Base-by-base conservation (phyloP, 2,113 vertebrate genomes). In the Nothoprocta perdicaria region DNA sequence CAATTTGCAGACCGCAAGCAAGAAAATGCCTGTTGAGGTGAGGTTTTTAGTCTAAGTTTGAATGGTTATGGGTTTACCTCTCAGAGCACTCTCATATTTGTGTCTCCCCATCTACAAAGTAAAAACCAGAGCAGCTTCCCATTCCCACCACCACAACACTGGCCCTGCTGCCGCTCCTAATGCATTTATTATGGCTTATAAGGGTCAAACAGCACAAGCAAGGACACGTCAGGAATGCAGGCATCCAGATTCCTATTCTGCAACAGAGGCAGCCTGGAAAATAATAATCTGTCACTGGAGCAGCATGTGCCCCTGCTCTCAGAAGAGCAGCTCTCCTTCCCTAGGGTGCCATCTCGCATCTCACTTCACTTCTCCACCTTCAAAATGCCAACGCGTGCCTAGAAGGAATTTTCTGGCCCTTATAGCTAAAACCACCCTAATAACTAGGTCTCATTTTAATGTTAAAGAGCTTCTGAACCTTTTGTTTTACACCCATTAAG, bases 281-380 rank as follows among this genome's bases (percentile, higher is more conserved):
- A 86, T 7, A 4, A 8, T 0, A 1, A 5, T 5, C 1, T 5
- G 1, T 12, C 6, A 1, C 50, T 0, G 9, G 33, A 50, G 69
- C 41, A 57, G 50, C 60, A 14, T 0, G 5, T 17, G 14, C 2
- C 38, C 57, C 65, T 86, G 67, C 63, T 66, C 62, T 58, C 57
- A n/a, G 23, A 65, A 40, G 1, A 46, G 14, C 18, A 14, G 50
- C 61, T 67, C 48, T 69, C 33, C 29, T 18, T 66, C 27, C 66
- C 62, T 1, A 0, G n/a, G 8, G 33, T 4, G 3, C 24, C 24
- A 33, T 29, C 33, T 5, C n/a, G 6, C 13, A 33, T 24, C 77
- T 26, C 52, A 35, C 1, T 19, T 77, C n/a, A 3, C 29, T 76
- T 29, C 35, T 40, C 16, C 57, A 41, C 38, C 38, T 67, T 31